These are phyloP conservation scores for Syngnathus typhle DNA, from an alignment of 2,113 vertebrate genomes.

Conservation along the genomic window DNA sequence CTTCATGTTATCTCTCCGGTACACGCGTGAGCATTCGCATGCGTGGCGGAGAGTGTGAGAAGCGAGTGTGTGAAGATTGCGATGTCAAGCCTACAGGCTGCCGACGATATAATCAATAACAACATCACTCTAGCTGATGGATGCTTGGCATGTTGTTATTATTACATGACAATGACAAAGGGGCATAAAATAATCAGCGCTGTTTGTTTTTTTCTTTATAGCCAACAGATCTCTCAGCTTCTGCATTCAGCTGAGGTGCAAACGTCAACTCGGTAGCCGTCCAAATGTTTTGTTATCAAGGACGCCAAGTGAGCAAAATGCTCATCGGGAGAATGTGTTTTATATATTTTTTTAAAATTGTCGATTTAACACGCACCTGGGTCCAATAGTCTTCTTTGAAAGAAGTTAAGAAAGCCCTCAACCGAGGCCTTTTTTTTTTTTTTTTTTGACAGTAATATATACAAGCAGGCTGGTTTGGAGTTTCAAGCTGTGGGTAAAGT, in stretches of 20 bases:
- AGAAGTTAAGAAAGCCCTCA: not conserved
- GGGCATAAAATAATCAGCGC: constrained; percentile 16
- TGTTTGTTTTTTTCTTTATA: not conserved
- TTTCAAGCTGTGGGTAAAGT: not conserved
- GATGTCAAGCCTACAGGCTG: not conserved
- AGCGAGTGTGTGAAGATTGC: not conserved
- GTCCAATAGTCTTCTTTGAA: not conserved
- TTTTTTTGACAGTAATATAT: not conserved
- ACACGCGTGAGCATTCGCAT: not conserved
- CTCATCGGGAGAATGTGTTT: not conserved
- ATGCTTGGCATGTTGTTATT: constrained; percentile 17
- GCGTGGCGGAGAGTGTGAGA: not conserved
- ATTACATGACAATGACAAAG: constrained; percentile 11
- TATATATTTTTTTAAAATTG: not conserved
- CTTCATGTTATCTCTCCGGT: not conserved
- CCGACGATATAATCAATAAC: constrained; percentile 14
- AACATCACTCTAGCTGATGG: not conserved
- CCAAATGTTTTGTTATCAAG: not conserved
- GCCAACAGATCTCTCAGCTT: constrained; percentile 2
- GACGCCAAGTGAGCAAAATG: not conserved
- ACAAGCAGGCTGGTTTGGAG: not conserved
- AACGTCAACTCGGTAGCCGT: constrained; percentile 2
- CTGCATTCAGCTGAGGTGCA: not conserved
- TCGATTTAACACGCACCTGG: not conserved
- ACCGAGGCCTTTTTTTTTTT: too few relatives aligned